Conservation (phyloP, 1,140 invertebrate species). For the Panagrolaimus sp. region DNA sequence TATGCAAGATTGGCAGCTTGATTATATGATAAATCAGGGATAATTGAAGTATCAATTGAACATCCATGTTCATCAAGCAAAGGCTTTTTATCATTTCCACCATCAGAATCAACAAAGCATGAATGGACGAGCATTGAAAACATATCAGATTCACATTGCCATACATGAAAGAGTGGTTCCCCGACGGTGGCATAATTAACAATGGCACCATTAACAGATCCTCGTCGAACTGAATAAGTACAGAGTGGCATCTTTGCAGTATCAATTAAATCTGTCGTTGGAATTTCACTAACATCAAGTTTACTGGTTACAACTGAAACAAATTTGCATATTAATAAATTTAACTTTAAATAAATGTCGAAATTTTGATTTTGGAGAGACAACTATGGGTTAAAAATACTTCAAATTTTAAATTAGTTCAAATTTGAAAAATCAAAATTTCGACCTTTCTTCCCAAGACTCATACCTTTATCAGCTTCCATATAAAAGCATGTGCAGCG, state of each 20-base stretch:
- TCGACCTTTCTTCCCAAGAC: too few species aligned
- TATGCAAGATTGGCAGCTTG: slow-evolving; percentile 52
- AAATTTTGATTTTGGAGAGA: too few species aligned
- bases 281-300: slow-evolving; percentile 54
- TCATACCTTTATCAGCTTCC: slow-evolving; percentile 36
- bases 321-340: too few species aligned
- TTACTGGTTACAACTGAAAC: slow-evolving; percentile 44
- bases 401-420: too few species aligned
- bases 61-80: slow-evolving; percentile 56
- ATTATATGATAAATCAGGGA: slow-evolving; percentile 55
- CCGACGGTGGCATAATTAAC: slow-evolving; percentile 54
- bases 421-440: too few species aligned
- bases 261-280: slow-evolving; percentile 56
- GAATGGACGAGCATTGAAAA: slow-evolving; percentile 56
- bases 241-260: slow-evolving; percentile 56
- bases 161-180: slow-evolving; percentile 55
- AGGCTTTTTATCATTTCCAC: slow-evolving; percentile 47
- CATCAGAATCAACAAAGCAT: slow-evolving; percentile 56
- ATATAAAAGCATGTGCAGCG: slow-evolving; percentile 54
- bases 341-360: too few species aligned
- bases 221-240: slow-evolving; percentile 49
- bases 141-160: slow-evolving; percentile 46
- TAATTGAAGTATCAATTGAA: slow-evolving; percentile 49
- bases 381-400: too few species aligned
- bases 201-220: slow-evolving; percentile 51